Conservation (phyloP, 2,113 vertebrate species). For the Sus scrofa region T2T-Sscrofa CM000818.6:134058001-134058500, state of each 20-base stretch:
- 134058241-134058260: rapidly evolving
- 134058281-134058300: not conserved
- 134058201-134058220: not conserved
- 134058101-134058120: too few species aligned
- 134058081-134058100: not conserved
- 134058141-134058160: too few species aligned
- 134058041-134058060: not conserved
- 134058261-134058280: not conserved
- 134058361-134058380: rapidly evolving
- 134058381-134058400: rapidly evolving
- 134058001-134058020: too few species aligned
- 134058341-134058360: rapidly evolving
- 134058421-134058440: not conserved
- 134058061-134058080: not conserved
- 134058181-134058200: not conserved
- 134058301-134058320: rapidly evolving
- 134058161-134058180: too few species aligned
- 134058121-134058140: too few species aligned
- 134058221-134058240: rapidly evolving
- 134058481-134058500: not conserved
- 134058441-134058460: not conserved
- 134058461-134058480: not conserved
- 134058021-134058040: not conserved
- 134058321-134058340: rapidly evolving
- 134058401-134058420: rapidly evolving